Percentiles rank a stretch among this genome's conserved stretches.
These are phyloP conservation scores for Bombyx huttoni DNA, from an alignment of 2,888 invertebrate genomes.

Conservation along the genomic window DNA sequence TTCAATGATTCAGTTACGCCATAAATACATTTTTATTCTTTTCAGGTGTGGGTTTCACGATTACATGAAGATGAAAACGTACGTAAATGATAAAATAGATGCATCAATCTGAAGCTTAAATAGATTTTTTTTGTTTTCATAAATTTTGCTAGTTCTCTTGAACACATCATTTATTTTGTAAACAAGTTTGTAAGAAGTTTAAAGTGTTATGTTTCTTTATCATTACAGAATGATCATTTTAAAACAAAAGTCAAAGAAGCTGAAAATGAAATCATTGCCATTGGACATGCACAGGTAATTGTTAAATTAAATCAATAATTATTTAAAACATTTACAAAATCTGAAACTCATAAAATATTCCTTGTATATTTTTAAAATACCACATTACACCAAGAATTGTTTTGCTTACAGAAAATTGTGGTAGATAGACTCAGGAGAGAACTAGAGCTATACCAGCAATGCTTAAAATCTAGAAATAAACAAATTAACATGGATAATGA, in stretches of 20 bases:
- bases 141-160: conserved; percentile 4
- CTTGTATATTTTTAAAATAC: too few relatives aligned
- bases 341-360: too few relatives aligned
- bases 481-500: conserved; percentile 57
- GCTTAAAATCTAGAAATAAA: conserved; percentile 53
- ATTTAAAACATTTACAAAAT: too few relatives aligned
- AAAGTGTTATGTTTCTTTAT: conserved; percentile 6
- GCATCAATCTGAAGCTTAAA: too few relatives aligned
- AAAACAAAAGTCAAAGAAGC: conserved; percentile 72
- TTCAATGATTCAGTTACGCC: conserved; percentile 4
- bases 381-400: background rate
- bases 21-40: conserved; percentile 12
- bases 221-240: conserved; percentile 63
- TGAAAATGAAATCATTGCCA: conserved; percentile 70
- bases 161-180: conserved; percentile 2
- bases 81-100: conserved; percentile 18
- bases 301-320: background rate
- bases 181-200: conserved; percentile 3
- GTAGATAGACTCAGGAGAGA: conserved; percentile 71
- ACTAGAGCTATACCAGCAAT: conserved; percentile 67
- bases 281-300: conserved; percentile 74
- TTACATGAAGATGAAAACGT: conserved; percentile 71
- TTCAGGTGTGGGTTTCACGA: conserved; percentile 70
- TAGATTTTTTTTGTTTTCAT: too few relatives aligned
- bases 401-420: conserved; percentile 63